Percentiles rank a stretch among this genome's conserved stretches.
Conservation (phyloP, 2,113 vertebrate species). For the Zootoca vivipara region DNA sequence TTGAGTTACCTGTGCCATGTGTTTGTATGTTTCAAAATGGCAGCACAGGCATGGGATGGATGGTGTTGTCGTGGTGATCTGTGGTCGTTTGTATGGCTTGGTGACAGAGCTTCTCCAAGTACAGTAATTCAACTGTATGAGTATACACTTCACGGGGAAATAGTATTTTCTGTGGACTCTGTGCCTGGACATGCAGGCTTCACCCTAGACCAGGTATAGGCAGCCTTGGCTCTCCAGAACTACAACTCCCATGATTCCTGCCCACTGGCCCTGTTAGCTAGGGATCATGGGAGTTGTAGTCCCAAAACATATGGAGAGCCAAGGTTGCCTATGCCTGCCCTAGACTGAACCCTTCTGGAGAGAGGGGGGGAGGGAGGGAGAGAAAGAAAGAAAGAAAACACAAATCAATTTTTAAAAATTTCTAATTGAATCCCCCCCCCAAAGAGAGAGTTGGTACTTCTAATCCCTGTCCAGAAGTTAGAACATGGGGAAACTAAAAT, state of each 20-base stretch:
- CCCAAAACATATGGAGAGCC: too few relatives aligned
- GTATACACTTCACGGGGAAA: not conserved
- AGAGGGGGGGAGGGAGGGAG: not conserved
- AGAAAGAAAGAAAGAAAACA: not conserved
- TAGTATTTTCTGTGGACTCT: not conserved
- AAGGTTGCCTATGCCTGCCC: too few relatives aligned
- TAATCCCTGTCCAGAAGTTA: not conserved
- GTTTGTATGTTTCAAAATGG: too few relatives aligned
- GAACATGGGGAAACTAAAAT: not conserved
- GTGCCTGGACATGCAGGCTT: too few relatives aligned
- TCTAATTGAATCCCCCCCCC: too few relatives aligned
- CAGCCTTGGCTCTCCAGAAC: too few relatives aligned
- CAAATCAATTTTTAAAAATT: not conserved
- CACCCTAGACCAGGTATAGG: not conserved
- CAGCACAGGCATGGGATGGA: not conserved
- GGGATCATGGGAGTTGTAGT: too few relatives aligned
- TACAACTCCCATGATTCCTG: too few relatives aligned
- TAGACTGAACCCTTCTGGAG: not conserved
- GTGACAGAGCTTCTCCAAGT: not conserved
- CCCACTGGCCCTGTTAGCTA: too few relatives aligned
- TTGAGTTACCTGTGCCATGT: not conserved
- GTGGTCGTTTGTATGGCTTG: not conserved
- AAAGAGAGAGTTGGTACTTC: not conserved
- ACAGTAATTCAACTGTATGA: not conserved
- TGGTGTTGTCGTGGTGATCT: not conserved